Base-by-base conservation (phyloP, 2,797 vertebrate genomes). In the Luscinia megarhynchos region DNA sequence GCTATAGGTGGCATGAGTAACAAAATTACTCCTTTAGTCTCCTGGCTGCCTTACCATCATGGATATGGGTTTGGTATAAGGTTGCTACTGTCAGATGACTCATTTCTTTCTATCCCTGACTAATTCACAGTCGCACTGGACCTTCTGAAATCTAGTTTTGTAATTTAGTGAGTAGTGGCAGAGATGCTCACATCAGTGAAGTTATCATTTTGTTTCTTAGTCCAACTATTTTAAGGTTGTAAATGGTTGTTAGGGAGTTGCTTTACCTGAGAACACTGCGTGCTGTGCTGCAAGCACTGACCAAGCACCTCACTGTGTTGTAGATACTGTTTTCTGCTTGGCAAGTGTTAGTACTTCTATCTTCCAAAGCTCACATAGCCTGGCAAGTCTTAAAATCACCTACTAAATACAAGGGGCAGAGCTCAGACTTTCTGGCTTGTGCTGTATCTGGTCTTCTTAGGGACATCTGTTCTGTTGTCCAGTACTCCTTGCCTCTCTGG, bases 61-160 rank as follows among this genome's bases (percentile, higher is more conserved):
- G 38, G 15, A 2, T 53, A 41, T 48, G 40, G 18, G 10, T 86
- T 72, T 69, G 30, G 27, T 51, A 2, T 57, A 45, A 67, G 19
- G 18, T 38, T 83, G 27, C 30, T 63, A 0, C 50, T 75, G 41
- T 76, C 50, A 62, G 53, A 67, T 87, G 63, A 58, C 72, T 92
- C 0, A 10, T 67, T 86, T 89, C 29, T 85, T 66, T 81, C 18
- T 68, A 0, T 50, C 26, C 23, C 17, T 54, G 30, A 32, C 53
- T 77, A 40, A 38, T 51, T 26, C 64, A 51, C 18, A 36, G 40
- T 19, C 4, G 3, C 23, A 36, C 5, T 63, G 30, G 48, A 16
- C 32, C 80, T 89, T 93, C 68, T 78, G 53, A 86, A 81, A 70
- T 84, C 30, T 63, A 10, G 9, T 69, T 85, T 74, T 86, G 36